These are phyloP conservation scores for Botrylloides violaceus DNA, from an alignment of 23 tunicate genomes.

Conservation along the genomic window DNA sequence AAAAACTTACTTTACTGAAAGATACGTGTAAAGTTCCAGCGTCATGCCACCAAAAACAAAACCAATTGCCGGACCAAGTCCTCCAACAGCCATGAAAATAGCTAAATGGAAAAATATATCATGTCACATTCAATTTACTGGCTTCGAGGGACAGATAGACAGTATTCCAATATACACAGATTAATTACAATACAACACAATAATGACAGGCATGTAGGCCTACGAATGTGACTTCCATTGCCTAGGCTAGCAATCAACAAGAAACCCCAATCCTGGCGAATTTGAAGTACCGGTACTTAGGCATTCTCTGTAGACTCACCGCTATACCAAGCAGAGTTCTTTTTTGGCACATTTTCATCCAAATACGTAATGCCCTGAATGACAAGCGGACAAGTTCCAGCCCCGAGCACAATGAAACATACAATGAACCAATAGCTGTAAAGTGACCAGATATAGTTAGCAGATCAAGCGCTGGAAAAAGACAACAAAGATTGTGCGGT, in stretches of 20 bases:
- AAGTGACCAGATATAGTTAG: neutral
- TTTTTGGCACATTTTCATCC: constrained; percentile 12
- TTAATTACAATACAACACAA: too few species aligned
- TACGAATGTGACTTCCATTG: too few species aligned
- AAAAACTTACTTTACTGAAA: neutral
- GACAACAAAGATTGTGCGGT: neutral
- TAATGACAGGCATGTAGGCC: too few species aligned
- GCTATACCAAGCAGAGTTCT: constrained; percentile 1
- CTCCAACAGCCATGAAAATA: constrained; percentile 12
- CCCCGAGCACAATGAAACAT: neutral
- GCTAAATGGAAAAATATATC: neutral
- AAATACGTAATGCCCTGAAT: neutral
- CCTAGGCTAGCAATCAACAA: too few species aligned
- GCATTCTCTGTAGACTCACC: neutral
- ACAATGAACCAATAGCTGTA: neutral
- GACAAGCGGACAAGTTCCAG: constrained; percentile 6
- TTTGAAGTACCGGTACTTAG: too few species aligned
- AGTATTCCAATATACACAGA: too few species aligned
- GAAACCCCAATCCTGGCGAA: too few species aligned
- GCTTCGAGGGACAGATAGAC: too few species aligned
- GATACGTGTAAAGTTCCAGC: constrained; percentile 6
- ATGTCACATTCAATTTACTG: too few species aligned
- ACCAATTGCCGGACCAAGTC: constrained; percentile 36
- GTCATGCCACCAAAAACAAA: constrained; percentile 25
- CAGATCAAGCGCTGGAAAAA: neutral